Conservation (phyloP, 2,797 vertebrate species). For the Harpagifer antarcticus region DNA sequence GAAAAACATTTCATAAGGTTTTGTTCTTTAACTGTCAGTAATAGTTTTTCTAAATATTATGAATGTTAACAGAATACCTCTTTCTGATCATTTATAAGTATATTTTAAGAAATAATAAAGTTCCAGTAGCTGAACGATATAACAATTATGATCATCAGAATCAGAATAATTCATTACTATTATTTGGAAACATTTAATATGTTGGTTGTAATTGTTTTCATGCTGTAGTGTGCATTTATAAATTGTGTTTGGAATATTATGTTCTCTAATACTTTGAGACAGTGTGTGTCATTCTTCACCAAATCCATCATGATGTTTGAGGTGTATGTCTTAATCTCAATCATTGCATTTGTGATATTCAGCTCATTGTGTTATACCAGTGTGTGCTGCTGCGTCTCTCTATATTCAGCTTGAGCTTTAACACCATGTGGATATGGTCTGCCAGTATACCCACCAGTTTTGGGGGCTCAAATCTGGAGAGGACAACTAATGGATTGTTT, state of each 20-base stretch:
- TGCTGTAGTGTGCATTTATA: not conserved
- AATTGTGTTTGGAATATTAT: not conserved
- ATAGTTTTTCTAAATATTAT: not conserved
- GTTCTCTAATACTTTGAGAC: not conserved
- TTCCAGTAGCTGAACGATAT: not conserved
- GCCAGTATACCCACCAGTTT: conserved; percentile 23
- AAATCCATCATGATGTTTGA: conserved; percentile 6
- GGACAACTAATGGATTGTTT: conserved; percentile 43
- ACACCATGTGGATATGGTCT: conserved; percentile 46
- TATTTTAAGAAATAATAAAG: not conserved
- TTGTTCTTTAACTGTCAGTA: too few species aligned
- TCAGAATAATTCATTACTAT: too few species aligned
- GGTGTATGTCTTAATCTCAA: not conserved
- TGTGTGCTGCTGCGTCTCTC: conserved; percentile 11
- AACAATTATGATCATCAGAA: too few species aligned
- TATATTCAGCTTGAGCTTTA: conserved; percentile 14
- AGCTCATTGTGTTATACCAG: not conserved
- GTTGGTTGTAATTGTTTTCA: not conserved
- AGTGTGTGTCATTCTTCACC: not conserved
- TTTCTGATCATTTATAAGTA: not conserved
- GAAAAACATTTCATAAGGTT: not conserved
- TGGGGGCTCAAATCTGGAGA: conserved; percentile 23
- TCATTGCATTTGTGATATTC: not conserved
- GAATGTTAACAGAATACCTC: not conserved
- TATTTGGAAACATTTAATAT: too few species aligned